Conservation (phyloP, 2,797 vertebrate genomes). For the Coregonus suidteri region DNA sequence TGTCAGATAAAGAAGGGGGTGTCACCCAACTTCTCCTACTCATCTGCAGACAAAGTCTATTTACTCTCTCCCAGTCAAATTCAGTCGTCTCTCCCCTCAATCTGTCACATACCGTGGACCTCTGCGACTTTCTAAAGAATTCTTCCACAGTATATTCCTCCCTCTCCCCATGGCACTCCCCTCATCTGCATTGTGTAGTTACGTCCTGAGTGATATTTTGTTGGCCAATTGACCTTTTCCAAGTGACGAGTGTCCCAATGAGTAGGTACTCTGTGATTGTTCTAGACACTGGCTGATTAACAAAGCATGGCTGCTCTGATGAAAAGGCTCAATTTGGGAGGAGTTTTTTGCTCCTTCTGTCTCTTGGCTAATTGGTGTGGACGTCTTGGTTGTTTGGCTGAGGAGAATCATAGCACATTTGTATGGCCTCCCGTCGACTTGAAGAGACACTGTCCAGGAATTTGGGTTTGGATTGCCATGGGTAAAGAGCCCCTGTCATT, state of each 20-base stretch:
- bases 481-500: slow-evolving; percentile 25
- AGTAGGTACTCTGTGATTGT: slow-evolving; percentile 65
- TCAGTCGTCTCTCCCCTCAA: slow-evolving; percentile 54
- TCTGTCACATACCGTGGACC: slow-evolving; percentile 54
- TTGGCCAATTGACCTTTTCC: slow-evolving; percentile 61
- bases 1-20: slow-evolving; percentile 72
- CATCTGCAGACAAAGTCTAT: slow-evolving; percentile 62
- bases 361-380: slow-evolving; percentile 59
- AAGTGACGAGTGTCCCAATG: slow-evolving; percentile 52
- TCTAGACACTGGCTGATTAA: slow-evolving; percentile 68
- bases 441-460: slow-evolving; percentile 19
- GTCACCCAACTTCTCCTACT: slow-evolving; percentile 65
- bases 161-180: slow-evolving; percentile 54
- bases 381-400: slow-evolving; percentile 65
- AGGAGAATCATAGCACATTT: slow-evolving; percentile 44
- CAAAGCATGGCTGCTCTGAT: slow-evolving; percentile 63
- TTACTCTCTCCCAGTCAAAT: slow-evolving; percentile 56
- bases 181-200: slow-evolving; percentile 52
- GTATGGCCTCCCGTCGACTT: slow-evolving; percentile 2
- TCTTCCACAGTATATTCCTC: slow-evolving; percentile 49
- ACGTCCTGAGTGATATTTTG: slow-evolving; percentile 71
- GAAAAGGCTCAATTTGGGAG: slow-evolving; percentile 63
- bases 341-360: slow-evolving; percentile 44
- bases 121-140: slow-evolving; percentile 43
- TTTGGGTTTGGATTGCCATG: slow-evolving; percentile 31